These are phyloP conservation scores for Micrasema longulum DNA, from an alignment of 1,140 invertebrate genomes.

Conservation along the genomic window DNA sequence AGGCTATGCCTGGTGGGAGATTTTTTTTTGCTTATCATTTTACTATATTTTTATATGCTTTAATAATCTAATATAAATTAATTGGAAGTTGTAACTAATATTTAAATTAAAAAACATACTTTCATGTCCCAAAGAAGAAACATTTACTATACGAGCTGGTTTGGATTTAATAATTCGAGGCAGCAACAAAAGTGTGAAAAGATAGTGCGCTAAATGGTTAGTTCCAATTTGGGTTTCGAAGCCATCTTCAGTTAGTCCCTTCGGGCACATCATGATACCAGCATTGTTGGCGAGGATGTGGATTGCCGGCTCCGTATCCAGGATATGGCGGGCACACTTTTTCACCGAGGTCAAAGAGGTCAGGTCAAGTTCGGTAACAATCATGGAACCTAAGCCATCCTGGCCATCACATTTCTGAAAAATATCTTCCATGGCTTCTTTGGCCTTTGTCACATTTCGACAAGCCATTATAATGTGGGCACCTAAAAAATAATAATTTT, in stretches of 20 bases:
- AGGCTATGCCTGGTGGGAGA: no score
- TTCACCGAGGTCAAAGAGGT: slow-evolving; percentile 68
- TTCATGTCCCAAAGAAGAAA: slow-evolving; percentile 67
- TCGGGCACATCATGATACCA: slow-evolving; percentile 79
- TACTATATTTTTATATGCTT: no score
- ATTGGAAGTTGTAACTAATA: no score
- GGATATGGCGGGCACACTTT: slow-evolving; percentile 58
- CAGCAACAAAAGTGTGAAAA: slow-evolving; percentile 82
- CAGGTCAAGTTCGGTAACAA: slow-evolving; percentile 76
- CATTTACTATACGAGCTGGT: slow-evolving; percentile 70
- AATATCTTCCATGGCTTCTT: slow-evolving; percentile 60
- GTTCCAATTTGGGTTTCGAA: slow-evolving; percentile 87
- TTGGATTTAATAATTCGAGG: slow-evolving; percentile 74
- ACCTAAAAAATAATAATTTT: no score
- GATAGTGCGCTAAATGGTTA: slow-evolving; percentile 87
- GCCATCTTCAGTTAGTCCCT: slow-evolving; percentile 78
- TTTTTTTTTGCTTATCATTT: no score
- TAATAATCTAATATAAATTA: no score
- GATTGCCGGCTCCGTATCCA: slow-evolving; percentile 71
- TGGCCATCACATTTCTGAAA: slow-evolving; percentile 62
- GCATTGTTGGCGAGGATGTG: slow-evolving; percentile 87
- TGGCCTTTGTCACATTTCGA: slow-evolving; percentile 62
- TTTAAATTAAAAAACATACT: slow-evolving; percentile 55
- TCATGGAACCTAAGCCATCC: slow-evolving; percentile 68
- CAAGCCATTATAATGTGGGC: slow-evolving; percentile 81